phyloP scores from a whole-genome alignment of 2,797 vertebrate species.

The Siniperca obscura region DNA sequence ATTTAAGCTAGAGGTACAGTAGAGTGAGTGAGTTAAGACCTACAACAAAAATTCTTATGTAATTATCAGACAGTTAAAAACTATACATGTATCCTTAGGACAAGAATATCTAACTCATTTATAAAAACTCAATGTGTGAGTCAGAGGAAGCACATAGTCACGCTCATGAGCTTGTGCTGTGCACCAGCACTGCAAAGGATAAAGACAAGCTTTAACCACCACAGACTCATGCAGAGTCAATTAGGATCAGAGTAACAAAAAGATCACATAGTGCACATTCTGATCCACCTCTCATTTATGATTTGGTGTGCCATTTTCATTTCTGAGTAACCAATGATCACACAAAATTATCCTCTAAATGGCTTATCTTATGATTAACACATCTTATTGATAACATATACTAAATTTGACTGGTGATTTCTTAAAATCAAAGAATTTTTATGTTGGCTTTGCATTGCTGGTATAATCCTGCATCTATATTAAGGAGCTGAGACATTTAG shows the following conservation, averaged over 20 bases:
- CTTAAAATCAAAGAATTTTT: slow-evolving; percentile 40
- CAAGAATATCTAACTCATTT: not conserved
- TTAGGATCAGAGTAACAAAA: slow-evolving; percentile 15
- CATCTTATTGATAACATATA: not conserved
- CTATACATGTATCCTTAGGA: not conserved
- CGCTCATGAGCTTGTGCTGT: slow-evolving; percentile 69
- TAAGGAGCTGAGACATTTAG: slow-evolving; percentile 60
- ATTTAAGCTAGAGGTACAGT: not conserved
- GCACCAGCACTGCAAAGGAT: slow-evolving; percentile 76
- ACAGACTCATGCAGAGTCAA: slow-evolving; percentile 22
- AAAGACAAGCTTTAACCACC: not conserved
- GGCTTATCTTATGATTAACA: slow-evolving; percentile 26
- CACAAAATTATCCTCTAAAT: slow-evolving; percentile 26
- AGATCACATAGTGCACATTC: slow-evolving; percentile 12
- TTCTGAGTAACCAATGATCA: slow-evolving; percentile 20
- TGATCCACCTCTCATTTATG: slow-evolving; percentile 47
- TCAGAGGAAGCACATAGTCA: slow-evolving; percentile 77
- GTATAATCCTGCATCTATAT: slow-evolving; percentile 48
- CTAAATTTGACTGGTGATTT: slow-evolving; percentile 34
- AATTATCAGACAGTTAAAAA: not conserved
- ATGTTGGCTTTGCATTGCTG: slow-evolving; percentile 58
- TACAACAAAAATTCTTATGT: not conserved
- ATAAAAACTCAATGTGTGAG: not conserved
- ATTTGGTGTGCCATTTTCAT: slow-evolving; percentile 41
- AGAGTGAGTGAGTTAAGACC: not conserved